Evolutionary conservation across 2,888 invertebrate genomes (phyloP).

Genomic region (Drosophila barbarae): DNA sequence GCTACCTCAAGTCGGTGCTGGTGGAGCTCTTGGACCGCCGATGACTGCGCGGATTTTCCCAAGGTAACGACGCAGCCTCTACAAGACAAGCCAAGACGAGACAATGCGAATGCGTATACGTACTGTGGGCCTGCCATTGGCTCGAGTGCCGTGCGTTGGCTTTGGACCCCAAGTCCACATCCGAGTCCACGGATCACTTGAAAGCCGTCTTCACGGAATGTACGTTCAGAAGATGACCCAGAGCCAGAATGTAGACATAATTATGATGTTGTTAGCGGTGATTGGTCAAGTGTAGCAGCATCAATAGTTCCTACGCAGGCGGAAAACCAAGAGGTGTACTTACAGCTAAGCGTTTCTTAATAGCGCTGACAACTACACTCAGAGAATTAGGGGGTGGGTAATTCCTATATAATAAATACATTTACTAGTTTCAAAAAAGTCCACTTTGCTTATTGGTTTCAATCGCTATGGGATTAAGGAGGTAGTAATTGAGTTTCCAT

Average conservation of each 20-base stretch:
- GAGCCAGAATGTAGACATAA: slow-evolving; percentile 52
- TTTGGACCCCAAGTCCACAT: slow-evolving; percentile 2
- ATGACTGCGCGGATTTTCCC: slow-evolving; percentile 73
- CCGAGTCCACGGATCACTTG: slow-evolving; percentile 14
- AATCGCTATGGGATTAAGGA: background rate
- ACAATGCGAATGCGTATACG: slow-evolving; percentile 24
- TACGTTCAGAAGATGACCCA: slow-evolving; percentile 27
- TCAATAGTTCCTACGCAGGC: slow-evolving; percentile 6
- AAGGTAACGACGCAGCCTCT: slow-evolving; percentile 57
- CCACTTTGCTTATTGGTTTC: too few species aligned
- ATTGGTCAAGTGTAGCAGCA: slow-evolving; percentile 51
- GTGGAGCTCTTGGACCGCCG: slow-evolving; percentile 40
- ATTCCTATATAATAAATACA: background rate
- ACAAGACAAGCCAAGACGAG: slow-evolving; percentile 18
- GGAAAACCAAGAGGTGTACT: slow-evolving; percentile 12
- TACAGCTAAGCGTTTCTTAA: background rate
- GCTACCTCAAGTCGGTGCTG: slow-evolving; percentile 40
- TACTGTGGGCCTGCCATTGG: slow-evolving; percentile 34
- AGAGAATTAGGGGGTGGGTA: background rate
- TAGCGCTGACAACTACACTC: background rate
- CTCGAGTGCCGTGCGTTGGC: slow-evolving; percentile 30
- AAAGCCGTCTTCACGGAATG: slow-evolving; percentile 16
- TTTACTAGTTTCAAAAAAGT: too few species aligned
- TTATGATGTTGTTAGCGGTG: slow-evolving; percentile 34
- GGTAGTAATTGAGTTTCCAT: background rate